These are phyloP conservation scores for Goniozus legneri DNA, from an alignment of 1,140 invertebrate genomes.

Conservation along the genomic window DNA sequence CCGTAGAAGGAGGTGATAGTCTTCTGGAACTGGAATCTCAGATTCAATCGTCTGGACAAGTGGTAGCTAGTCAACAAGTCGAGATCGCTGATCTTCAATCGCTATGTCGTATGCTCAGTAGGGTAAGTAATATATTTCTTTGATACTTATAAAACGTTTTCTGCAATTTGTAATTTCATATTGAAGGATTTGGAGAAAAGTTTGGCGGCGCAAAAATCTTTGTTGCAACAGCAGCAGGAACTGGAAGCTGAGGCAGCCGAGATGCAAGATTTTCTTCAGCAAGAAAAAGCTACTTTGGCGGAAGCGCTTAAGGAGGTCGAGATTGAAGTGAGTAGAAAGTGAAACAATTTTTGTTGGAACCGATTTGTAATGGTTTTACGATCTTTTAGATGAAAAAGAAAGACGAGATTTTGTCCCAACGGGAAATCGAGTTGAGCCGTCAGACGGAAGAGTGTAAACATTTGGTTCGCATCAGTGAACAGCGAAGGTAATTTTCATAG, in stretches of 20 bases:
- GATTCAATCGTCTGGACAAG: constrained; percentile 69
- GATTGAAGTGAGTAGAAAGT: constrained; percentile 60
- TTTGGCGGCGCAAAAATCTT: constrained; percentile 61
- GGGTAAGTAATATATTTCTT: constrained; percentile 42
- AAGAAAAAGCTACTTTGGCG: constrained; percentile 67
- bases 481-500: constrained; percentile 59
- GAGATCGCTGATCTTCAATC: constrained; percentile 70
- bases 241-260: constrained; percentile 68
- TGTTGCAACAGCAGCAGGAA: constrained; percentile 70
- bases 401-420: constrained; percentile 52
- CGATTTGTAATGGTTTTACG: too few species aligned
- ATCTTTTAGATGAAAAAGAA: constrained; percentile 40
- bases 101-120: constrained; percentile 64
- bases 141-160: constrained; percentile 5
- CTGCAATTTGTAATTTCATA: constrained; percentile 7
- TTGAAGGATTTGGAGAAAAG: constrained; percentile 65
- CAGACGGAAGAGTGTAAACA: constrained; percentile 75
- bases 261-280: constrained; percentile 74
- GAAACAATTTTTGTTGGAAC: too few species aligned
- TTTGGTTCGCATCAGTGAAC: constrained; percentile 73
- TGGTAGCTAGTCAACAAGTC: constrained; percentile 69
- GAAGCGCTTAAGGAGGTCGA: constrained; percentile 76
- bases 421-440: constrained; percentile 59
- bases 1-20: constrained; percentile 60
- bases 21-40: constrained; percentile 71